Base-by-base conservation (phyloP, 2,797 vertebrate species). In the Sphaeramia orbicularis region DNA sequence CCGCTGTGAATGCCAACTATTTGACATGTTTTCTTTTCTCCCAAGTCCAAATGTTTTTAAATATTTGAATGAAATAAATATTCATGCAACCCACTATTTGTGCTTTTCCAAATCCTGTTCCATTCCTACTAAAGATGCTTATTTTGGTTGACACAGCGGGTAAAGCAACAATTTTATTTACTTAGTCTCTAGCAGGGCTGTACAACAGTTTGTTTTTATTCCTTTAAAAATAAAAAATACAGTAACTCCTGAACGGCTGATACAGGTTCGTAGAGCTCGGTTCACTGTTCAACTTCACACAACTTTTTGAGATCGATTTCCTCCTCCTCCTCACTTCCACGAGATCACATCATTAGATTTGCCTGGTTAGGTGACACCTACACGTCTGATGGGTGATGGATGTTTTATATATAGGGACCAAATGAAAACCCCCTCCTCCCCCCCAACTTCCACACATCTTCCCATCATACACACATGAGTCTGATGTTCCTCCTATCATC, bases 351-450 rank as follows among this genome's bases (percentile, higher is more conserved):
- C 89, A 91, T 92, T 91, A 92, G 89, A 93, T 92, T 93, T 92
- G 89, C 86, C 92, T 91, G 90, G 86, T 90, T 90, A 89, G 91
- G 83, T 92, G 92, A 90, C 89, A 92, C 87, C 85, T 82, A 89
- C 84, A 92, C 64, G 70, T 93, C 92, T 90, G 87, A 93, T 86
- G 64, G 77, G 71, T 94, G 92, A 94, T 93, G 89, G 90, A 94
- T 94, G 91, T 89, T 93, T 93, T 91, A 93, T 92, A 92, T 93
- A 93, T 86, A 89, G 85, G 93, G 88, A 88, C 85, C 89, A 93
- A 94, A 94, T 94, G 90, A 94, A 91, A 89, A 65, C 27, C 69
- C 60, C 72, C 62, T 50, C 59, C 32, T 53, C 60, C 65, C 51
- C 15, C 40, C 52, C 55, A 40, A 49, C 58, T 24, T 65, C 48